Percentiles rank a stretch among this genome's conserved stretches.
phyloP scores from a whole-genome alignment of 2,797 vertebrate species.

The Mallotus villosus region DNA sequence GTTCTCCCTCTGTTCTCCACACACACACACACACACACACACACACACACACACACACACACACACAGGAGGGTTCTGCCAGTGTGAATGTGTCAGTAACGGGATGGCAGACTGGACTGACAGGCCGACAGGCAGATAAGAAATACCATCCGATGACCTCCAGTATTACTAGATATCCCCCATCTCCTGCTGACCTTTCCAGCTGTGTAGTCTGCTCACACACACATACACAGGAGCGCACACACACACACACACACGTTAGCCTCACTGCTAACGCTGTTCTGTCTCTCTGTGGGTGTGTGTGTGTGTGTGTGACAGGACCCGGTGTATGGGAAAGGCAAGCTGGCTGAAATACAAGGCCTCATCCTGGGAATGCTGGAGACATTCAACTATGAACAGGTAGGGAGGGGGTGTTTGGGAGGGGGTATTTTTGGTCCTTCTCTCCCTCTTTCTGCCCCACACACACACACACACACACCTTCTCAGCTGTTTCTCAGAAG shows the following conservation, averaged over 20 bases:
- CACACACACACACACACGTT: neutral
- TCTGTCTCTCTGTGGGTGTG: neutral
- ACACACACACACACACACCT: too few relatives aligned
- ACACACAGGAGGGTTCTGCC: neutral
- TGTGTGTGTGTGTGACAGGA: conserved; percentile 73
- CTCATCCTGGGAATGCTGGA: conserved; percentile 96
- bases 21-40: too few relatives aligned
- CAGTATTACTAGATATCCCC: too few relatives aligned
- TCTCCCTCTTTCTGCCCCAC: too few relatives aligned
- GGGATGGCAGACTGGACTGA: too few relatives aligned
- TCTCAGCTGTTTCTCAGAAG: too few relatives aligned
- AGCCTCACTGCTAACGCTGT: too few relatives aligned
- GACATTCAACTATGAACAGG: conserved; percentile 95
- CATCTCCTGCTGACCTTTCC: too few relatives aligned
- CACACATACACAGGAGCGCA: too few relatives aligned
- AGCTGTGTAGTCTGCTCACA: too few relatives aligned
- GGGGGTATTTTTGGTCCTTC: neutral
- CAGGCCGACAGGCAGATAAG: too few relatives aligned
- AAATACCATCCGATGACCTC: too few relatives aligned
- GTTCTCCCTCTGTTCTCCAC: conserved; percentile 51
- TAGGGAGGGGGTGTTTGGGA: conserved; percentile 54
- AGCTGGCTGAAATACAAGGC: conserved; percentile 93
- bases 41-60: neutral
- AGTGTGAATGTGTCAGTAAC: neutral
- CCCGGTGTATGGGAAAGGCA: conserved; percentile 93